Percentiles rank a stretch among this genome's conserved stretches.
Conservation (phyloP, 2,797 vertebrate species). For the Natrix natrix region DNA sequence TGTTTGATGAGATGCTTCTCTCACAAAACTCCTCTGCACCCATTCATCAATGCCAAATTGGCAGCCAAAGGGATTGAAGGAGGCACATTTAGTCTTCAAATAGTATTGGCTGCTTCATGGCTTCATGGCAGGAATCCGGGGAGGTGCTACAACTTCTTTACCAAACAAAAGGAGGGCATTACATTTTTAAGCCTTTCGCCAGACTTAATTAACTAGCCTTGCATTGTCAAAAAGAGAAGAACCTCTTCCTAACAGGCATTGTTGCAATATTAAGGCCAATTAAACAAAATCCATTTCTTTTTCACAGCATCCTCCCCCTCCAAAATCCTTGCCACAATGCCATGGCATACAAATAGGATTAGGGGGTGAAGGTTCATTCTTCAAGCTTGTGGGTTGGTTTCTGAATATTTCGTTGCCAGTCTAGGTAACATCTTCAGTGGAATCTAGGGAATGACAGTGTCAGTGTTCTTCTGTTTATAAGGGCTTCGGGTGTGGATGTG, state of each 20-base stretch:
- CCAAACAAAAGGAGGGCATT: not conserved
- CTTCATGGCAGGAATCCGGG: not conserved
- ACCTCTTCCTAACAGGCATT: not conserved
- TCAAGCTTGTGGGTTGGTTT: no score
- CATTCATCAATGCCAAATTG: not conserved
- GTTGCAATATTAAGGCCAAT: not conserved
- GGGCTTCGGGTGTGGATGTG: no score
- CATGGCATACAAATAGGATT: slow-evolving; percentile 26
- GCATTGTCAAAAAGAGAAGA: not conserved
- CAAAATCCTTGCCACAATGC: slow-evolving; percentile 1
- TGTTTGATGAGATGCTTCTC: not conserved
- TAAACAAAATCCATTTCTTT: slow-evolving; percentile 20
- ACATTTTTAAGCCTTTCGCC: not conserved
- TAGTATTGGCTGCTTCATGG: not conserved
- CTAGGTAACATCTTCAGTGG: no score
- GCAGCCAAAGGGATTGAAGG: not conserved
- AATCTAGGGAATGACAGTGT: no score
- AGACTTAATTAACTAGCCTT: not conserved
- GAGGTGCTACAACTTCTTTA: not conserved
- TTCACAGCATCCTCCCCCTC: not conserved
- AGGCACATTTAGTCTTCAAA: not conserved
- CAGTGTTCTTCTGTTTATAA: no score
- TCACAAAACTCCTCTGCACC: not conserved
- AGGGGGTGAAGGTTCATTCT: no score
- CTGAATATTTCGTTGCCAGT: no score